Conservation (phyloP, 2,797 vertebrate genomes). For the Sarcophilus harrisii region DNA sequence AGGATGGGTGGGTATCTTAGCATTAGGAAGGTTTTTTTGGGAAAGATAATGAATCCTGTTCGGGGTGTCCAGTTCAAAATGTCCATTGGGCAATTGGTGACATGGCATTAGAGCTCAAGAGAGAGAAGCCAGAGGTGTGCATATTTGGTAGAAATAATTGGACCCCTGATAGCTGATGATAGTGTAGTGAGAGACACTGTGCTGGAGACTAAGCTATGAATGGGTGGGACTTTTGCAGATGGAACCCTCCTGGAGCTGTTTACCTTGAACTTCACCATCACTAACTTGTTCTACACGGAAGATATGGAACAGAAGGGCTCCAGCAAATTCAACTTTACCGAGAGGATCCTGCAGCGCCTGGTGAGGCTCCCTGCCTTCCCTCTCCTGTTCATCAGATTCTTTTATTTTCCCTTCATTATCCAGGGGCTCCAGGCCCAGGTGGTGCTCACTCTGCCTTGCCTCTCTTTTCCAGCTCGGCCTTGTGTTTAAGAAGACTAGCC, state of each 20-base stretch:
- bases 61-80: too few relatives aligned
- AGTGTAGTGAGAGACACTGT: background rate
- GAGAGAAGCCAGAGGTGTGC: too few relatives aligned
- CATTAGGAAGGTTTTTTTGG: too few relatives aligned
- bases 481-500: slow-evolving; percentile 78
- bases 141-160: background rate
- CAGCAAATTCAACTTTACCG: slow-evolving; percentile 75
- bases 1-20: too few relatives aligned
- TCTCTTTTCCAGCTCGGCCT: slow-evolving; percentile 55
- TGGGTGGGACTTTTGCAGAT: background rate
- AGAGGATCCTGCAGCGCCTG: slow-evolving; percentile 72
- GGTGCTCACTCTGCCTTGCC: background rate
- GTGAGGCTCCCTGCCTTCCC: slow-evolving; percentile 71
- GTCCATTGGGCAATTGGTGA: too few relatives aligned
- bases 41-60: too few relatives aligned
- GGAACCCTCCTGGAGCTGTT: slow-evolving; percentile 14
- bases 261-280: slow-evolving; percentile 66
- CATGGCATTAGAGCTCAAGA: too few relatives aligned
- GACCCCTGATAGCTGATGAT: background rate
- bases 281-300: slow-evolving; percentile 61
- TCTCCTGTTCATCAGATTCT: background rate
- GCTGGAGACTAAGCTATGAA: background rate
- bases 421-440: background rate
- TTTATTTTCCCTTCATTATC: background rate
- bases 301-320: slow-evolving; percentile 60